phyloP scores from a whole-genome alignment of 35 echinoderm and acorn worm species.

The Amphiura filiformis region DNA sequence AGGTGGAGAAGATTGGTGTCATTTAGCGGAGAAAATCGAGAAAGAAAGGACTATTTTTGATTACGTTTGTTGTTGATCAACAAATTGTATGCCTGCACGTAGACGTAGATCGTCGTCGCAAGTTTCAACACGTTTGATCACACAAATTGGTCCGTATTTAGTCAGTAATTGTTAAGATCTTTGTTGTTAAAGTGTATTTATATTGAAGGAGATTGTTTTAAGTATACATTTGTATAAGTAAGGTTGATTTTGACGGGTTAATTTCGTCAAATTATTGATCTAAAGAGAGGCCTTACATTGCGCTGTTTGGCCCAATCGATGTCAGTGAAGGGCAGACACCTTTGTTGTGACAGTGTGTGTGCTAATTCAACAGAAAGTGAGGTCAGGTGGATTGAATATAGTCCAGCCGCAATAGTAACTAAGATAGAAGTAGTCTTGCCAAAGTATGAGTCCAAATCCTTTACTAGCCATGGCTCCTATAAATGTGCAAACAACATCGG shows the following conservation, averaged over 20 bases:
- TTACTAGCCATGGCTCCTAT: background rate
- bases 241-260: no score
- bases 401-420: no score
- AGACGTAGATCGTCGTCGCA: background rate
- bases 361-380: no score
- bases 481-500: background rate
- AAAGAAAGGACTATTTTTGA: background rate
- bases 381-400: no score
- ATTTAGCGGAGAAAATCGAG: background rate
- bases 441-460: slow-evolving; percentile 11
- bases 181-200: background rate
- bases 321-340: no score
- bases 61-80: background rate
- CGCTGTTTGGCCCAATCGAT: no score
- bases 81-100: background rate
- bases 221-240: background rate
- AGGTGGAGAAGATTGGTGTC: background rate
- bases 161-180: background rate
- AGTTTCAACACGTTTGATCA: slow-evolving; percentile 7
- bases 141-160: background rate
- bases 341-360: no score
- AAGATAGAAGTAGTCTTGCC: background rate
- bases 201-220: background rate
- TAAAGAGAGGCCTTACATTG: no score
- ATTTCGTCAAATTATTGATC: no score